Base-by-base conservation (phyloP, 2,113 vertebrate genomes). In the Trogon surrucura region DNA sequence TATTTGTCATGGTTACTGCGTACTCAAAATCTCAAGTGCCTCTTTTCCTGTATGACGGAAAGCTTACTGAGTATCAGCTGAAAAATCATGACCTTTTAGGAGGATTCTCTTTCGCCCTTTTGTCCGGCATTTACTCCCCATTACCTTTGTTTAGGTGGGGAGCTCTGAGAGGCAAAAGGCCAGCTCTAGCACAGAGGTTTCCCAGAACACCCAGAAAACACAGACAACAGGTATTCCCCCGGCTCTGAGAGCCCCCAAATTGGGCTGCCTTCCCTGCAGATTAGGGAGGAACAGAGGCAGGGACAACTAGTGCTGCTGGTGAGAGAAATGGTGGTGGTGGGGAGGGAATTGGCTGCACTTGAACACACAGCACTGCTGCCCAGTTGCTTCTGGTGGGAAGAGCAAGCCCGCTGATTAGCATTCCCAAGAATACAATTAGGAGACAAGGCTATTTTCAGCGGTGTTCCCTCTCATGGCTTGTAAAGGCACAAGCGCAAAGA, bases 1-100 rank as follows among this genome's bases (percentile, higher is more conserved):
- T 91, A 78, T 93, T 90, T 88, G 88, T 95, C 95, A 95, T 96
- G 95, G 96, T 97, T 96, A 97, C 95, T 64, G 92, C 75, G 92
- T 94, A 96, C 91, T 93, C 77, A 94, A 88, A 94, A 93, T 94
- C 93, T 96, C 92, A 92, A 97, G 95, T 94, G 95, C 65, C 77
- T 96, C 83, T 94, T 96, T 95, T 92, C 88, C 93, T 85, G n/a
- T 81, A n/a, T 41, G 41, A 75, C 10, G 4, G 85, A 91, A 92
- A 82, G 74, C 73, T 93, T 50, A 41, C 57, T 15, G 38, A 86
- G 27, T 71, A 91, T 79, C 85, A 84, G 73, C 58, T 93, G 70
- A 91, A 94, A 94, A 94, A 84, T 86, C 69, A 36, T 1, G 14
- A 75, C 77, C 82, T 34, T 50, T 91, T 14, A 48, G 64, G 64